Base-by-base conservation (phyloP, 2,797 vertebrate species). In the Brachyrhaphis roseni region DNA sequence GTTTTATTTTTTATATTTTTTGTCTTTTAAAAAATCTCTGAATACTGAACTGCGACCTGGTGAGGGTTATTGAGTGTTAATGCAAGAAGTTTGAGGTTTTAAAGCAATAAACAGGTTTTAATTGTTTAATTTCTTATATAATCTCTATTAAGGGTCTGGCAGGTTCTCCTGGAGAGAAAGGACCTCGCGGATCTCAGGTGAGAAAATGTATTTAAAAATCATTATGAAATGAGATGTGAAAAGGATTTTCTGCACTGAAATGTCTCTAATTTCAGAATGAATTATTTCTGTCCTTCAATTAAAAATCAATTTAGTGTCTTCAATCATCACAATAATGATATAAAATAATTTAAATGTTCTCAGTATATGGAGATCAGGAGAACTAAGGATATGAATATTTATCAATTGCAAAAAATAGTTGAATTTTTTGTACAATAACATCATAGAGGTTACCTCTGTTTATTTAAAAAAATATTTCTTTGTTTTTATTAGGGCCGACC, bases 121-220 rank as follows among this genome's bases (percentile, higher is more conserved):
- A 18, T 15, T 8, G 11, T 12, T 20, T 15, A 10, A n/a, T 74
- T 88, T 71, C 70, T 43, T 1, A 47, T 57, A 5, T 23, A 28
- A 20, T 15, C 57, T 59, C 4, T 4, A 16, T 59, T 31, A 55
- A 98, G 97, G 97, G 97, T 84, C 86, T 86, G 15, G 70, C 90
- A 20, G 97, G 97, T 68, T 83, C 91, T 45, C 78, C 86, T 2
- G 97, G 97, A 82, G 96, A 96, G 31, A 95, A 91, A 77, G 97
- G 97, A 0, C 88, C 89, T 76, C 89, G 82, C 0, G 97, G 97
- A 78, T 92, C 94, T 71, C 96, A 96, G 96, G 97, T 98, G 92
- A 91, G 91, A 79, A 1, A 64, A 62, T 41, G 5, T 0, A 41
- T 68, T 68, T 68, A 51, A 51, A 51, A 23, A 8, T 51, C 0